phyloP scores from a whole-genome alignment of 2,888 invertebrate species.

The Gerris lacustris region DNA sequence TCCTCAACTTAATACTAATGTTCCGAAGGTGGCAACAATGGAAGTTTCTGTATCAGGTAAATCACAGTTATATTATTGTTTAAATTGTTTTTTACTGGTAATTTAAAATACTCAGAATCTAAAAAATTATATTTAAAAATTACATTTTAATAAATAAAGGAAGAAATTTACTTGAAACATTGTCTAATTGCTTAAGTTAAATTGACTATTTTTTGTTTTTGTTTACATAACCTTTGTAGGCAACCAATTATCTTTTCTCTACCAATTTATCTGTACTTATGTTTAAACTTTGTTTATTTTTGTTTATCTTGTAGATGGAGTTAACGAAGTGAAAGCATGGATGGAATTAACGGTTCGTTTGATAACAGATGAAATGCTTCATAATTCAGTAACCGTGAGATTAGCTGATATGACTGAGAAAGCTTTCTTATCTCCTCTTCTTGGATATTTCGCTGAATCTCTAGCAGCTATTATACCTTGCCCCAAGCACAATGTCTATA shows the following conservation, averaged over 20 bases:
- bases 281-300: too few species aligned
- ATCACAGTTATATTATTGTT: neutral
- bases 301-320: constrained; percentile 53
- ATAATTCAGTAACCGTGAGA: constrained; percentile 85
- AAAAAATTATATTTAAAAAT: neutral
- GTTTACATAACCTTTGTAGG: too few species aligned
- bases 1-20: constrained; percentile 88
- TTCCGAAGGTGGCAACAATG: constrained; percentile 85
- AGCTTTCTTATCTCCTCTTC: constrained; percentile 76
- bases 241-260: too few species aligned
- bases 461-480: constrained; percentile 85
- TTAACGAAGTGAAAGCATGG: constrained; percentile 83
- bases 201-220: too few species aligned
- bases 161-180: too few species aligned
- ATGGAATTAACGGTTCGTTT: constrained; percentile 82
- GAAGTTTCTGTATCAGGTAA: constrained; percentile 76
- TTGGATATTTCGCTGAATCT: constrained; percentile 79
- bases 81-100: neutral
- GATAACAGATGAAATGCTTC: constrained; percentile 87
- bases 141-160: too few species aligned
- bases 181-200: too few species aligned
- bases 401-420: constrained; percentile 87
- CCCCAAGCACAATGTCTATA: constrained; percentile 79
- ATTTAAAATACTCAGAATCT: neutral
- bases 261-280: too few species aligned